A percentile compares a stretch with the other conserved stretches of the same genome.
phyloP scores from a whole-genome alignment of 2,797 vertebrate species.

The Glossophaga mutica region DNA sequence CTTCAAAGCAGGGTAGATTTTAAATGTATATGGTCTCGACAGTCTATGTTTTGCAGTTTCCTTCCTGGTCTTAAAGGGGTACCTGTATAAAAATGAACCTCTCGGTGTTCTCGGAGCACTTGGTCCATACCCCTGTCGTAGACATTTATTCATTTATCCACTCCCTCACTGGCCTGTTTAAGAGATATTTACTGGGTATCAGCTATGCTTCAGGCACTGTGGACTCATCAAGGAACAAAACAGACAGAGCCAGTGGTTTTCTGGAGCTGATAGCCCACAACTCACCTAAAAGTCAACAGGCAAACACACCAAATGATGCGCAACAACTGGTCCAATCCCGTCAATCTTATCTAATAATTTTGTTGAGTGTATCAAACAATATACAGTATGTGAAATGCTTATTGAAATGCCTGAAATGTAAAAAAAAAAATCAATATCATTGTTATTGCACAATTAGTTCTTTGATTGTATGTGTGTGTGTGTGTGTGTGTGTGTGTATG shows the following conservation, averaged over 20 bases:
- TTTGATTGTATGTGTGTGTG: neutral
- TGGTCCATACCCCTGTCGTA: neutral
- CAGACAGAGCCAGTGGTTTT: neutral
- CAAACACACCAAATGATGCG: neutral
- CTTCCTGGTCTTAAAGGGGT: neutral
- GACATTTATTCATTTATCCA: neutral
- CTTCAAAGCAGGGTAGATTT: neutral
- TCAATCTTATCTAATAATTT: neutral
- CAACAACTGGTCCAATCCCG: no score
- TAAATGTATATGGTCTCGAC: neutral
- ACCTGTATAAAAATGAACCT: neutral
- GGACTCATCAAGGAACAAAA: neutral
- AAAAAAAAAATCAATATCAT: neutral
- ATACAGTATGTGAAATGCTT: neutral
- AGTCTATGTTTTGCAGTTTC: neutral
- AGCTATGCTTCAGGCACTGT: neutral
- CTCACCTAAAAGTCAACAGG: neutral
- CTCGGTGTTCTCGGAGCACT: no score
- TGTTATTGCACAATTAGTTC: neutral
- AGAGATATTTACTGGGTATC: neutral
- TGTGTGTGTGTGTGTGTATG: neutral
- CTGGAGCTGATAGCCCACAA: neutral
- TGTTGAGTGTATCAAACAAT: neutral
- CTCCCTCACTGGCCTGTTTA: neutral
- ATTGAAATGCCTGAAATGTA: neutral